Base-by-base conservation (phyloP, 2,113 vertebrate genomes). In the Melanocharis versteri region DNA sequence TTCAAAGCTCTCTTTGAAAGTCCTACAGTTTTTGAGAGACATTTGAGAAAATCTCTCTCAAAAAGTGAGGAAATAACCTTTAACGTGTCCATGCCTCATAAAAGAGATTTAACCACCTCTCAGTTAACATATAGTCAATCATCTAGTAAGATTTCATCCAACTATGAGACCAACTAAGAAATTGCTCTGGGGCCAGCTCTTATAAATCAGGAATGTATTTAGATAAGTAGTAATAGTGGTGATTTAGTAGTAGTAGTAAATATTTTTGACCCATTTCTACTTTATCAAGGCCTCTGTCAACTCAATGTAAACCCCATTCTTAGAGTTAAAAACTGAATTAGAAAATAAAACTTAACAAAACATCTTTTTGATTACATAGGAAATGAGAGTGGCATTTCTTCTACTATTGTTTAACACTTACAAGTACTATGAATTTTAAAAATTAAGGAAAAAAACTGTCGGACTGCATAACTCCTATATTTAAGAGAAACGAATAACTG, bases 321-420 rank as follows among this genome's bases (percentile, higher is more conserved):
- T 71, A 73, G 53, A 81, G 20, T 53, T 88, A 95, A 96, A 93
- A 97, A 89, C 57, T 93, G 56, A 96, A 93, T 93, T 96, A 92
- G 91, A 93, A 95, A 93, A 53, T 33, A 94, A 96, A 97, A 87
- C 84, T 31, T 84, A 95, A 88, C 3, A 2, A 62, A 92, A 15
- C 69, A 85, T 83, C 64, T 58, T 92, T 95, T 77, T 87, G 61
- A 93, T 95, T 61, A 95, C 64, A 80, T 21, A 91, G 61, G 33
- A 97, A 93, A 95, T 94, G 18, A 94, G 33, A 71, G 24, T 87
- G 48, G 27, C 71, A 76, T 93, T 95, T 96, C 47, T 86, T 93
- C 45, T 84, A 65, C 31, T 71, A n/a, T 86, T 93, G 50, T 94
- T 94, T 62, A 92, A 78, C 48, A 89, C 31, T 75, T 93, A 64